Base-by-base conservation (phyloP, 2,888 invertebrate genomes). In the Stenchaetothrips biformis region DNA sequence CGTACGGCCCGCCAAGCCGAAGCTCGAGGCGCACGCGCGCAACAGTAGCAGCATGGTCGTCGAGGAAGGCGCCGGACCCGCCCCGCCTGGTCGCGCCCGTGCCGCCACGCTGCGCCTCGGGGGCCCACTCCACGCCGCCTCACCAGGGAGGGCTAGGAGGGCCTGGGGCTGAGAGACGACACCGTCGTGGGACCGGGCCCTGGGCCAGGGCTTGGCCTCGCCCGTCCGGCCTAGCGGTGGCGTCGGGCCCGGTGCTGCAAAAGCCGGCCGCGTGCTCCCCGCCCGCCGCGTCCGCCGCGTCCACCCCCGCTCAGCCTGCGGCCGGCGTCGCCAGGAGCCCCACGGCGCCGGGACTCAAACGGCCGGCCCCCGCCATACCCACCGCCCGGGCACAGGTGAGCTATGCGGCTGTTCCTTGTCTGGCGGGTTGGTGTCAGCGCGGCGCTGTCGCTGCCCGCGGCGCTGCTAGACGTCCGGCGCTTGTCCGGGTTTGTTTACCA, bases 41-140 rank as follows among this genome's bases (percentile, higher is more conserved):
- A 74, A 74, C 67, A 74, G 67, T 74, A 74, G 67, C 25, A 74
- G 67, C 67, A 74, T 21, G 21, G 25, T 74, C 21, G 67, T 18
- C 25, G 80, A 7, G 77, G 47, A 21, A n/a, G 67, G 3, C 18
- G 27, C 3, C 62, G 7, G 21, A 21, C 59, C 37, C 37, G 37
- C 62, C 8, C 79, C 25, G 25, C 37, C 79, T 27, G 48, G 48
- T 18, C 21, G 13, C 21, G 80, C 47, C 74, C 47, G 67, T 37
- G 2, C 79, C 67, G 47, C 80, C 21, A 37, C 37, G 37, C 37
- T 37, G 37, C 37, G 37, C 37, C 37, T 37, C 37, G 37, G 37
- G 4, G 37, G 37, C 2, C 37, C 37, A 2, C 37, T 37, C 37
- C 37, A 37, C 37, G 37, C 37, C 37, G 37, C 37, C 53, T 18